These are phyloP conservation scores for Trissolcus brochymenae DNA, from an alignment of 2,888 invertebrate genomes.

Conservation along the genomic window DNA sequence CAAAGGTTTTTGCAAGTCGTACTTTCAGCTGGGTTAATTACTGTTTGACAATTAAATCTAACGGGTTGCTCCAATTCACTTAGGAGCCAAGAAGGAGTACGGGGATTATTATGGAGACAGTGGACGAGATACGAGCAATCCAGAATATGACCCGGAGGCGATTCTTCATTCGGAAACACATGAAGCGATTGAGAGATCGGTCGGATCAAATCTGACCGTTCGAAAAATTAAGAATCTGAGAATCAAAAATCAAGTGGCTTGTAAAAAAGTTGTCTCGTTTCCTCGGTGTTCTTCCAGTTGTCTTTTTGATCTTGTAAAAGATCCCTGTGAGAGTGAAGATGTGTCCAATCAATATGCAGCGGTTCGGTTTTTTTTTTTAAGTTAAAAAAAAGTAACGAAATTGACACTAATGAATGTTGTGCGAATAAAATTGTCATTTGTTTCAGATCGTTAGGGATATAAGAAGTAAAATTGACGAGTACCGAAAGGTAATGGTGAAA, in stretches of 20 bases:
- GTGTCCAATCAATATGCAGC: conserved; percentile 63
- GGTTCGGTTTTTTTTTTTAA: conserved; percentile 50
- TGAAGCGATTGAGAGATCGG: conserved; percentile 58
- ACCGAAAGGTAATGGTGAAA: conserved; percentile 57
- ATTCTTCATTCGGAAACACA: conserved; percentile 62
- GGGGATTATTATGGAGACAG: conserved; percentile 64
- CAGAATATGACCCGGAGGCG: conserved; percentile 60
- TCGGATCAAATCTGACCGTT: conserved; percentile 6
- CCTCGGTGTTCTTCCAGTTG: conserved; percentile 63
- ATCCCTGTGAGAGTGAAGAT: conserved; percentile 71
- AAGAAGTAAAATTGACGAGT: conserved; percentile 58
- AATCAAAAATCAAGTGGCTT: conserved; percentile 59
- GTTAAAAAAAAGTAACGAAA: neutral
- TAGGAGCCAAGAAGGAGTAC: conserved; percentile 57
- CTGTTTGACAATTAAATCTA: neutral
- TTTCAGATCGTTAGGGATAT: conserved; percentile 62
- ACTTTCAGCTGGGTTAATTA: neutral
- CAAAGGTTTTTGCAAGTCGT: conserved; percentile 60
- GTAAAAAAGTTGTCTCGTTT: conserved; percentile 44
- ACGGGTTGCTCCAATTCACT: neutral
- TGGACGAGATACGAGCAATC: conserved; percentile 60
- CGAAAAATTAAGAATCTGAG: conserved; percentile 54
- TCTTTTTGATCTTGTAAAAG: conserved; percentile 66
- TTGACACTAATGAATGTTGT: neutral
- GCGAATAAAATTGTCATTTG: conserved; percentile 3